Evolutionary conservation across 2,797 vertebrate species (phyloP).

Genomic region (Notoglanidium macrostoma): DNA sequence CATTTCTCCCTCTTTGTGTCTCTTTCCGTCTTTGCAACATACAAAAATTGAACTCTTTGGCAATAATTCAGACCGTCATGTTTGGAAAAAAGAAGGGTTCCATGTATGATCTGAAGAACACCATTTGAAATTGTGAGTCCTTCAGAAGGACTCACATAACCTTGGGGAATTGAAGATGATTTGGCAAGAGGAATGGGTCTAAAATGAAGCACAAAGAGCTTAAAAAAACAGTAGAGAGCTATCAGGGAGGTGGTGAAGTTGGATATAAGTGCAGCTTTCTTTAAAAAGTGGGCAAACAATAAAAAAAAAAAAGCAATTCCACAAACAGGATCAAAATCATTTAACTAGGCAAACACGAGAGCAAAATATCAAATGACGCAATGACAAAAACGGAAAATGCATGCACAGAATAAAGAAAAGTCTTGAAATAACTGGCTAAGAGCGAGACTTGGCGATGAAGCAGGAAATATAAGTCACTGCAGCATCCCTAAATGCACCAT

Average conservation of each 20-base stretch:
- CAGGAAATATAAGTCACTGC: too few relatives aligned
- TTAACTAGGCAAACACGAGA: neutral
- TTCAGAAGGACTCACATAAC: neutral
- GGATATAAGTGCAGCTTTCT: neutral
- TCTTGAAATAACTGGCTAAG: neutral
- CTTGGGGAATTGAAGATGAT: neutral
- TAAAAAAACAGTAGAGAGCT: neutral
- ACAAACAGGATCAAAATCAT: neutral
- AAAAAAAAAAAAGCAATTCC: neutral
- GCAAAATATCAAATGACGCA: neutral
- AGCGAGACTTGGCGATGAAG: too few relatives aligned
- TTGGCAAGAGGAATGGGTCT: neutral
- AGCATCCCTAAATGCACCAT: neutral
- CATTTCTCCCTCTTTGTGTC: slow-evolving; percentile 33
- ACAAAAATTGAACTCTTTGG: neutral
- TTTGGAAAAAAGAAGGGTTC: neutral
- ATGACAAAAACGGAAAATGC: neutral
- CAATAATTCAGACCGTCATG: neutral
- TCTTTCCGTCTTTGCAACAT: slow-evolving; percentile 25
- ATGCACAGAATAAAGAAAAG: neutral
- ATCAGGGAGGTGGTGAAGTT: neutral
- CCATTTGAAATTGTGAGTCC: neutral
- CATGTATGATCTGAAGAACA: neutral
- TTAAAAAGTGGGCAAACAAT: neutral
- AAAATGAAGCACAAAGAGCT: neutral